phyloP scores from a whole-genome alignment of 2,888 invertebrate species.

The Cynaeus angustus region DNA sequence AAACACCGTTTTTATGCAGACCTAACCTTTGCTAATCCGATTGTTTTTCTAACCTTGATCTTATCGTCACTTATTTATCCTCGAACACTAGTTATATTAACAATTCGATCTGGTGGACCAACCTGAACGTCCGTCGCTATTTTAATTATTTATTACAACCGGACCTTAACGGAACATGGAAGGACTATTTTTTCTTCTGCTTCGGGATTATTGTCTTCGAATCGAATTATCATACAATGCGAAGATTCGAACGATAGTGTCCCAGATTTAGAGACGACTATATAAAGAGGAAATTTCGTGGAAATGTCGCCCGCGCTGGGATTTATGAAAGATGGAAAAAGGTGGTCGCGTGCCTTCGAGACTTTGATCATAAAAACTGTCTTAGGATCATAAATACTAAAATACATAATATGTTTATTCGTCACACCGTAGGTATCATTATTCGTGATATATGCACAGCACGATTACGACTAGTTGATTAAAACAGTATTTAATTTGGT shows the following conservation, averaged over 20 bases:
- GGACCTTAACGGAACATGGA: constrained; percentile 32
- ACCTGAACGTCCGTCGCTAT: constrained; percentile 12
- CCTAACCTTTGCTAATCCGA: constrained; percentile 60
- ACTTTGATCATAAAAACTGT: constrained; percentile 40
- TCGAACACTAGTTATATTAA: constrained; percentile 46
- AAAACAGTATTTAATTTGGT: no score
- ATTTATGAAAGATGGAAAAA: constrained; percentile 33
- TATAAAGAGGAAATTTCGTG: constrained; percentile 53
- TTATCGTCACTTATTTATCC: constrained; percentile 51
- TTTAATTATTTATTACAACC: constrained; percentile 41
- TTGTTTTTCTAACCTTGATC: constrained; percentile 52
- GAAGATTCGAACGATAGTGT: constrained; percentile 50
- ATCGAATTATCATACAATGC: constrained; percentile 51
- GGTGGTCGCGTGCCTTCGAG: constrained; percentile 38
- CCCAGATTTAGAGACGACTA: constrained; percentile 56
- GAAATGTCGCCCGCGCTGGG: constrained; percentile 36
- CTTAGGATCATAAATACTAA: constrained; percentile 38
- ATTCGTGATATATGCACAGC: constrained; percentile 32
- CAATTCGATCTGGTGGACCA: constrained; percentile 21
- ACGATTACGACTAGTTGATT: constrained; percentile 14
- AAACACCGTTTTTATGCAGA: constrained; percentile 60
- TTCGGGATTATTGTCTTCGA: constrained; percentile 38
- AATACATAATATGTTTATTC: constrained; percentile 42
- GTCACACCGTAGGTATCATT: constrained; percentile 41
- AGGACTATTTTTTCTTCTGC: constrained; percentile 26